Evolutionary conservation across 2,797 vertebrate genomes (phyloP), one percentile per base, ranked within the genome.

Genomic region (Podargus strigoides): DNA sequence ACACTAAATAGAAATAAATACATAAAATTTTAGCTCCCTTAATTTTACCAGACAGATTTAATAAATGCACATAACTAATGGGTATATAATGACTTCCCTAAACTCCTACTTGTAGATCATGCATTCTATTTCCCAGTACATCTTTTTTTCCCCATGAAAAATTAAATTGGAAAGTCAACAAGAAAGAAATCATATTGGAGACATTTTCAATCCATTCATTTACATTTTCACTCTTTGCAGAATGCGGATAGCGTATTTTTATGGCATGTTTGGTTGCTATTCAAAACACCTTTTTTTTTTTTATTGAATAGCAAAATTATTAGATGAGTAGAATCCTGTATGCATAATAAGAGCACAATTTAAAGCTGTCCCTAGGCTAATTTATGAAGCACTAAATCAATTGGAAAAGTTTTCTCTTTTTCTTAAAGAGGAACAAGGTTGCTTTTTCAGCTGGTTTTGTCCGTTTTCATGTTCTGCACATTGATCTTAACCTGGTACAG

Each of bases 271-370:
- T 95, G 85, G 88, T 97, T 96, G 95, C 87, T 96, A 96, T 93
- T 98, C 97, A 97, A 97, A 98, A 94, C 89, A 86, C 92, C 77
- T 85, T 79, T 92, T 85, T 89, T 96, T 52, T 50, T 85, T 93
- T 96, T 97, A 94, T 96, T 97, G 96, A 97, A 97, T 94, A 97
- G 94, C 89, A 97, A 97, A 97, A 97, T 94, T 97, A 92, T 96
- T 96, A 98, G 94, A 96, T 96, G 96, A 97, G 92, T 96, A 97
- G 96, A 96, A 91, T 96, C 94, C 87, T 97, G 96, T 97, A 97
- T 96, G 93, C 93, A 97, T 97, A 96, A 97, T 88, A 97, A 97
- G 85, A 97, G 60, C 95, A 96, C 94, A 97, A 97, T 97, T 97
- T 97, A 96, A 96, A 97, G 87, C 94, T 98, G 96, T 98, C 97